A percentile compares a stretch with the other conserved stretches of the same genome.
phyloP scores from a whole-genome alignment of 23 tunicate genomes.

The Trididemnum clinides region DNA sequence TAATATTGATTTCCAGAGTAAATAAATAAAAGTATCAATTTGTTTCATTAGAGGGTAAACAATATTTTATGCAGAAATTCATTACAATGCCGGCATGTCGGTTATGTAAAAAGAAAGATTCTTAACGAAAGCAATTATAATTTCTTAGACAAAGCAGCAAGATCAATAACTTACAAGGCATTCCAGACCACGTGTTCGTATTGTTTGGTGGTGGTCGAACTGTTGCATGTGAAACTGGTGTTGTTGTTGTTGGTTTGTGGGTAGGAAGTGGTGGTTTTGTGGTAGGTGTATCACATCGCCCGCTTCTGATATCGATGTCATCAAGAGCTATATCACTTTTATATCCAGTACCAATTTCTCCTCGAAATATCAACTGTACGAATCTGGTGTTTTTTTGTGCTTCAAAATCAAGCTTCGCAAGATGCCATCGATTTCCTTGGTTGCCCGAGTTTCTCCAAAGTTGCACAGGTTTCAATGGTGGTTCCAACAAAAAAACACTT shows the following conservation, averaged over 20 bases:
- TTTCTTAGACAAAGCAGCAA: too few species aligned
- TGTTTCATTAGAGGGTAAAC: too few species aligned
- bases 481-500: conserved; percentile 51
- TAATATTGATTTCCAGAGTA: too few species aligned
- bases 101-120: too few species aligned
- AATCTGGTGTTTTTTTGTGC: not conserved
- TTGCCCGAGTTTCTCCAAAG: conserved; percentile 48
- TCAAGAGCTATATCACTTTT: conserved; percentile 69
- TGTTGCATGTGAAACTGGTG: conserved; percentile 36
- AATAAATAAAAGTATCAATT: too few species aligned
- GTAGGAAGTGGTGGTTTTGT: conserved; percentile 37
- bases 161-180: conserved; percentile 88
- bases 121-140: too few species aligned
- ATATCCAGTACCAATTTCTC: conserved; percentile 42
- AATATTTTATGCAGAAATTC: too few species aligned
- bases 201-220: conserved; percentile 44
- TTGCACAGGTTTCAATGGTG: not conserved
- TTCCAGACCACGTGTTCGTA: conserved; percentile 23
- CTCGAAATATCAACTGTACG: conserved; percentile 34
- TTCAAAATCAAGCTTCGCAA: conserved; percentile 39
- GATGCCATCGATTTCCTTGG: conserved; percentile 73
- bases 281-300: conserved; percentile 70
- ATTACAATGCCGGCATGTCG: too few species aligned
- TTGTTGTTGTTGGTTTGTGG: conserved; percentile 46
- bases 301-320: conserved; percentile 70